Base-by-base conservation (phyloP, 1,140 invertebrate species). In the Euschistus heros region DNA sequence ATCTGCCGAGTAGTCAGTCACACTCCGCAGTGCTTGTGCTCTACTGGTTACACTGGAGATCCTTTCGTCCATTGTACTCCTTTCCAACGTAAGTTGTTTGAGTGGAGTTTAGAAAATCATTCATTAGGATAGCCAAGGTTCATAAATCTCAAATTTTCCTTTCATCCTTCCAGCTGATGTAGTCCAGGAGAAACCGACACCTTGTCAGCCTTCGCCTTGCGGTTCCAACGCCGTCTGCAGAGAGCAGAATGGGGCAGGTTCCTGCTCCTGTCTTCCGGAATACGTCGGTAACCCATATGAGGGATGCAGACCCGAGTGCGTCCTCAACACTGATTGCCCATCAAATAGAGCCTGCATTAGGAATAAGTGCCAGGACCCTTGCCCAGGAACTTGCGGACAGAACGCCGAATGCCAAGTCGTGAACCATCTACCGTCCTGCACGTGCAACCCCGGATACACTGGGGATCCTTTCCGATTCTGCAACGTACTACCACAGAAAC, bases 241-340 rank as follows among this genome's bases (percentile, higher is more conserved):
- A 57, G 72, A 70, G 42, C 60, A 61, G 55, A 66, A 68, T 27
- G 64, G 65, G 0, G 64, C 64, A n/a, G 70, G 72, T 42, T 71
- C 77, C 52, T 87, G 86, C 72, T 78, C 81, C 46, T 88, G 86
- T 70, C 68, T 83, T 47, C 73, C 78, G 54, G 84, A 86, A 71
- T 85, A 83, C 73, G 79, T 81, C 71, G 87, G 87, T 59, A 83
- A 88, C 76, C 84, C 86, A 2, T 84, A 84, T 68, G 69, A 76
- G 65, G 86, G 87, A 55, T 90, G 89, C 73, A 80, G 86, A 71
- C 87, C 87, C 17, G 87, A 87, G 78, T 88, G 85, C 75, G 79
- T 86, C 17, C 72, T 86, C 13, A 86, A 81, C 70, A 76, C 76
- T 17, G 86, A 87, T 69, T 90, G 87, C 75, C 71, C 82, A 22